Percentiles rank a stretch among this genome's conserved stretches.
These are phyloP conservation scores for Choloepus hoffmanni DNA, from an alignment of 2,113 vertebrate genomes.

Conservation along the genomic window DNA sequence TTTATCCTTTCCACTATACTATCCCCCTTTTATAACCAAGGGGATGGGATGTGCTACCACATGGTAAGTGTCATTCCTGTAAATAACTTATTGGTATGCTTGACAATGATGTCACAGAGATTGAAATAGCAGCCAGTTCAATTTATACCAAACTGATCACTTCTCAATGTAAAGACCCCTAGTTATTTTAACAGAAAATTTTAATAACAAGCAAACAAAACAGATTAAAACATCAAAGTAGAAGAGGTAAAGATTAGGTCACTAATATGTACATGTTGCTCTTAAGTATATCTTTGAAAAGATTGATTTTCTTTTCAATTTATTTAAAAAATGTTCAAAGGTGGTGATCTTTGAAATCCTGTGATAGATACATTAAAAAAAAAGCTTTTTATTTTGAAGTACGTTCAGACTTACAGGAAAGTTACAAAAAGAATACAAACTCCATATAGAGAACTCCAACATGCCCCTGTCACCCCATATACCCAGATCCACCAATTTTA, in stretches of 20 bases:
- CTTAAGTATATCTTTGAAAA: background rate
- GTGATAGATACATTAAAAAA: no score
- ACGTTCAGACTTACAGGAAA: no score
- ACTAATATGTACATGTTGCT: background rate
- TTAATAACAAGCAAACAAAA: background rate
- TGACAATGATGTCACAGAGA: background rate
- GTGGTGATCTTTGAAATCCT: background rate
- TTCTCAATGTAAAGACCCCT: background rate
- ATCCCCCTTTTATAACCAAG: constrained; percentile 67
- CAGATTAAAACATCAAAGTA: background rate
- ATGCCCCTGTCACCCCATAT: no score
- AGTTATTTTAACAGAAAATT: constrained; percentile 36
- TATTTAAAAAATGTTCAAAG: background rate
- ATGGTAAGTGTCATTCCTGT: background rate
- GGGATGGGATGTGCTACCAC: background rate
- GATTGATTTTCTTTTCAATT: background rate
- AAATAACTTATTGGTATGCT: constrained; percentile 48
- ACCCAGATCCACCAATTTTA: no score
- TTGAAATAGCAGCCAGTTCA: constrained; percentile 24
- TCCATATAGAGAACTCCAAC: no score
- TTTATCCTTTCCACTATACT: constrained; percentile 66
- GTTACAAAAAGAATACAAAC: no score
- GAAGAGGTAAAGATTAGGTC: background rate
- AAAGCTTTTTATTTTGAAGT: no score
- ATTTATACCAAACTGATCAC: background rate